phyloP scores from a whole-genome alignment of 2,113 vertebrate genomes.

The Sinosuthora webbiana region DNA sequence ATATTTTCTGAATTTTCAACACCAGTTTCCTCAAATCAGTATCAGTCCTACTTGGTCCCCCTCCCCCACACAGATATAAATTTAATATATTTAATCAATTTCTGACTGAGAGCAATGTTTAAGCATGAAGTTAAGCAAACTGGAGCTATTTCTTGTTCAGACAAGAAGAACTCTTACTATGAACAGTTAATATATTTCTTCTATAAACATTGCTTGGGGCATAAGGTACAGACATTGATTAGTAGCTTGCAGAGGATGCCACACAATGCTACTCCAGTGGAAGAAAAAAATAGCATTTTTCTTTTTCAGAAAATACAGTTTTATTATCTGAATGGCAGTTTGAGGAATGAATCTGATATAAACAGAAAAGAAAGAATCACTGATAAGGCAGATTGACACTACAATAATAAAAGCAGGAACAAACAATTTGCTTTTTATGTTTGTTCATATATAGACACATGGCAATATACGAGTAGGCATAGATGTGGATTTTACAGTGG shows the following conservation, averaged over 20 bases:
- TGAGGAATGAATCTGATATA: not conserved
- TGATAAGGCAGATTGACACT: not conserved
- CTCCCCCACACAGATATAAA: not conserved
- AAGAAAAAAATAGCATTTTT: conserved; percentile 33
- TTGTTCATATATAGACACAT: not conserved
- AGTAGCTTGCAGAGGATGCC: conserved; percentile 46
- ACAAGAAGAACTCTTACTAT: not conserved
- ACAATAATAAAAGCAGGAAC: not conserved
- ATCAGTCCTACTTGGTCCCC: not conserved
- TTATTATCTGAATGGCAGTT: conserved; percentile 20
- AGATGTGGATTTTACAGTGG: not conserved
- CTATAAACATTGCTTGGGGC: conserved; percentile 6
- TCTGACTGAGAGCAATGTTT: conserved; percentile 21
- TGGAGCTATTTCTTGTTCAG: conserved; percentile 32
- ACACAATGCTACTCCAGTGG: conserved; percentile 11
- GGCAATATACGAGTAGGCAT: not conserved
- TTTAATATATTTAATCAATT: conserved; percentile 16
- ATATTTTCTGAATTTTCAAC: not conserved
- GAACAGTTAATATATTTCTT: conserved; percentile 35
- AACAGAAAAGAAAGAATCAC: conserved; percentile 4
- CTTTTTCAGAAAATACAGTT: conserved; percentile 13
- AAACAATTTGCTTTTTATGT: not conserved
- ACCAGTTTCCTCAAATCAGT: not conserved
- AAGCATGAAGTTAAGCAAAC: conserved; percentile 21
- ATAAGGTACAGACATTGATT: conserved; percentile 53